Evolutionary conservation across 2,888 invertebrate genomes (phyloP).

Genomic region (Andricus curvator): DNA sequence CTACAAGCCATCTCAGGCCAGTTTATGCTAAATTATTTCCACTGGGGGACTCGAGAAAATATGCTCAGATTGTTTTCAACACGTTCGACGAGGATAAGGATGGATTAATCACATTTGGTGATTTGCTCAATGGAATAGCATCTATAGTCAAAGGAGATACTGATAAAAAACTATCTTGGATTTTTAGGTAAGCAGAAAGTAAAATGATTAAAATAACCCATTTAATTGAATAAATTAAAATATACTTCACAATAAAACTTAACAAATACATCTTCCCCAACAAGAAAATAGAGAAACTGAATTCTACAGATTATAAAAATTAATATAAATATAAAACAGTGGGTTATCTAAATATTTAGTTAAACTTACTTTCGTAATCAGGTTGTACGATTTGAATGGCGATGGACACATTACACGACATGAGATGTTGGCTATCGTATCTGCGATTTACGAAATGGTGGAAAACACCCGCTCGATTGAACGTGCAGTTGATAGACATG

Average conservation of each 20-base stretch:
- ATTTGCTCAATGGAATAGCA: constrained; percentile 65
- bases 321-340: background rate
- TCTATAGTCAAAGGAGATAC: constrained; percentile 66
- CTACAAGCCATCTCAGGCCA: constrained; percentile 66
- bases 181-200: constrained; percentile 64
- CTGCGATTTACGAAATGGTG: constrained; percentile 73
- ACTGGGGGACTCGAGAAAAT: constrained; percentile 69
- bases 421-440: constrained; percentile 68
- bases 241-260: background rate
- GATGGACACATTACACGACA: constrained; percentile 71
- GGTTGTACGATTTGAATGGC: constrained; percentile 71
- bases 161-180: constrained; percentile 72
- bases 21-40: constrained; percentile 73
- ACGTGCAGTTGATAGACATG: constrained; percentile 63
- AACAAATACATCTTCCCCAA: background rate
- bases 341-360: constrained; percentile 18
- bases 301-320: background rate
- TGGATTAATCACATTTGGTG: constrained; percentile 69
- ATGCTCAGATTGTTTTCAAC: constrained; percentile 72
- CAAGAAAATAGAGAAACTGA: background rate
- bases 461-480: constrained; percentile 61
- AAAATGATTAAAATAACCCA: background rate
- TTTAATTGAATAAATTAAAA: background rate
- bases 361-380: constrained; percentile 48
- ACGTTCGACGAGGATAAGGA: constrained; percentile 69